A percentile compares a stretch with the other conserved stretches of the same genome.
These are phyloP conservation scores for Scrobipalpa atriplicella DNA, from an alignment of 2,888 invertebrate genomes.

Conservation along the genomic window DNA sequence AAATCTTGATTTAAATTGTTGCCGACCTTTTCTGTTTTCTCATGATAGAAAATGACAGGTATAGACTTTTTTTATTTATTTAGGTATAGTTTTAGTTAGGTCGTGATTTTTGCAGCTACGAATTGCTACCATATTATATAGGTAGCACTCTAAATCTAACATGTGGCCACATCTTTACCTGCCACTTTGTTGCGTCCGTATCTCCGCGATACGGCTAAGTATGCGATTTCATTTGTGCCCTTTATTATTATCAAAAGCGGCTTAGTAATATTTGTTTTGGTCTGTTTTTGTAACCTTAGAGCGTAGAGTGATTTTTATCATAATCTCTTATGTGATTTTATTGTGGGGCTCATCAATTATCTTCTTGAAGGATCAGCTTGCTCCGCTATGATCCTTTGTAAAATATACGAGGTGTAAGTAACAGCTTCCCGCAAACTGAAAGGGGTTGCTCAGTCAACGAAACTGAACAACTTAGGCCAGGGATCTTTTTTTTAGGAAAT, in stretches of 20 bases:
- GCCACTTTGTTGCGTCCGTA: slow-evolving; percentile 48
- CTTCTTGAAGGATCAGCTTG: slow-evolving; percentile 7
- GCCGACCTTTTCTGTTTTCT: too few species aligned
- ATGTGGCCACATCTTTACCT: slow-evolving; percentile 40
- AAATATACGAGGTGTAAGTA: slow-evolving; percentile 41
- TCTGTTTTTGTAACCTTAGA: slow-evolving; percentile 21
- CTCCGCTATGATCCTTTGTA: too few species aligned
- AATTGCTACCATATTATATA: too few species aligned
- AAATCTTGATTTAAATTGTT: too few species aligned
- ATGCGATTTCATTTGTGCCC: slow-evolving; percentile 62
- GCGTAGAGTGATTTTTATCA: slow-evolving; percentile 25
- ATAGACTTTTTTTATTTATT: too few species aligned
- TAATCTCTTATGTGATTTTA: slow-evolving; percentile 21
- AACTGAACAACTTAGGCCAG: too few species aligned
- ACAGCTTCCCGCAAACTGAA: too few species aligned
- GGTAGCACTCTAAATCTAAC: slow-evolving; percentile 4
- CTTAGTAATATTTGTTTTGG: slow-evolving; percentile 33
- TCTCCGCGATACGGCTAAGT: slow-evolving; percentile 53
- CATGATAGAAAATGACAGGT: too few species aligned
- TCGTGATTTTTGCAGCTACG: too few species aligned
- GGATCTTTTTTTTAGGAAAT: too few species aligned
- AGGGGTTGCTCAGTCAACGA: too few species aligned
- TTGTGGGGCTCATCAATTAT: slow-evolving; percentile 19
- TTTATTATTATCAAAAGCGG: slow-evolving; percentile 57
- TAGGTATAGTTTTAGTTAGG: too few species aligned